Evolutionary conservation across 2,797 vertebrate genomes (phyloP).

Genomic region (Stomatorhinus walkeri): DNA sequence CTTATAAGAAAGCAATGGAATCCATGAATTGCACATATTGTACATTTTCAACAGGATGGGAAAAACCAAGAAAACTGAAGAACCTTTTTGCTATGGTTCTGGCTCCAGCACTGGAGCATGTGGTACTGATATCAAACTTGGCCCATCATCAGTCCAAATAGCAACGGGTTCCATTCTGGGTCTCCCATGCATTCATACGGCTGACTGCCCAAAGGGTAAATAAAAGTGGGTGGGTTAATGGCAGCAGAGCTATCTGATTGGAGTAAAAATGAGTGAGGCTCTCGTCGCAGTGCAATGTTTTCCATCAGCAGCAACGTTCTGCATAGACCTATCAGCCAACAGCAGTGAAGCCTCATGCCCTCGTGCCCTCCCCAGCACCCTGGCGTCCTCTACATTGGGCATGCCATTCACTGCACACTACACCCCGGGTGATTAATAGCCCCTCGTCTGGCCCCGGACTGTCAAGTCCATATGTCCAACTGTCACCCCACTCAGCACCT

Average conservation of each 20-base stretch:
- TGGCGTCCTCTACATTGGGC: neutral
- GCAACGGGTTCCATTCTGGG: neutral
- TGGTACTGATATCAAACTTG: neutral
- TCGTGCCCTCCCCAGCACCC: neutral
- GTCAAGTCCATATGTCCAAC: neutral
- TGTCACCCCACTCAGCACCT: neutral
- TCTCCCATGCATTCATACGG: neutral
- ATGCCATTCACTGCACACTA: neutral
- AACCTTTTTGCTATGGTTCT: neutral
- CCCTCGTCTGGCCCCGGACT: neutral
- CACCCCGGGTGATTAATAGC: neutral
- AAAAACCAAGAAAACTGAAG: neutral
- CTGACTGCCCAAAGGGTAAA: neutral
- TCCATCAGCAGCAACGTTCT: neutral
- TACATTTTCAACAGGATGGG: neutral
- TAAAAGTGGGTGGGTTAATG: neutral
- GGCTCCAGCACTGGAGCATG: neutral
- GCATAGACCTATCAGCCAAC: neutral
- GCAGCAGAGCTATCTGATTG: neutral
- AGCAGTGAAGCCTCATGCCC: neutral
- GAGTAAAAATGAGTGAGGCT: neutral
- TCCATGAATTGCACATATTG: neutral
- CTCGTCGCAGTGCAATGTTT: neutral
- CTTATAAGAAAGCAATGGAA: neutral
- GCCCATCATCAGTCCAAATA: neutral